Base-by-base conservation (phyloP, 2,797 vertebrate species). In the Geotrypetes seraphini region DNA sequence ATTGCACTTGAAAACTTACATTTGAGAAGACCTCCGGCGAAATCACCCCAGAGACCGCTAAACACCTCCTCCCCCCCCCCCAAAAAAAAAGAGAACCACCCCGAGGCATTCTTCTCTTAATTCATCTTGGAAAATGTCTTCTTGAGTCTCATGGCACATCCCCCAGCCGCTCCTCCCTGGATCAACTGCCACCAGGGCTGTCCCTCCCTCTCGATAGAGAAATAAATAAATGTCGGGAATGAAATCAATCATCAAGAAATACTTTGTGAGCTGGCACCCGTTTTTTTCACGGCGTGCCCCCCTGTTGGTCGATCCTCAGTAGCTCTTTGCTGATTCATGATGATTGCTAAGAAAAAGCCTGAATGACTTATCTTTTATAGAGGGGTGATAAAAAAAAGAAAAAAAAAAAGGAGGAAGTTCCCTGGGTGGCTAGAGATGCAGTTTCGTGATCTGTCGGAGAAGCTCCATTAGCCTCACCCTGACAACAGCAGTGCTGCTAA, bases 261-360 rank as follows among this genome's bases (percentile, higher is more conserved):
- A 40, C 44, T 59, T 52, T 51, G 53, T 37, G 46, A 65, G 26
- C 29, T 47, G 63, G 51, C 57, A 70, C 42, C 46, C 56, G 30
- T 55, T 59, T 59, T 59, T 34, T 61, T 60, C 53, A 60, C 57
- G 16, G 30, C 43, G 47, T 26, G 36, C 31, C 22, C 31, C 22
- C 51, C 54, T 26, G 19, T 28, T 36, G 49, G 50, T 65, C 34
- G 69, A 47, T 50, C 39, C 39, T 64, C 4, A 2, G 55, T 56
- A 66, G 56, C 36, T 62, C 65, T 73, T 66, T 69, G 64, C 69
- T 71, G 73, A 79, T 79, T 79, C 73, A 68, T 65, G 48, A 57
- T 42, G 60, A 62, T 63, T 66, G 41, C 54, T 53, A 56, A 63
- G 50, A 57, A 57, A 66, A 75, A 69, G 58, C 36, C 17, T 57